A percentile compares a stretch with the other conserved stretches of the same genome.
These are phyloP conservation scores for Amphibalanus amphitrite DNA, from an alignment of 1,140 invertebrate species.

Conservation along the genomic window DNA sequence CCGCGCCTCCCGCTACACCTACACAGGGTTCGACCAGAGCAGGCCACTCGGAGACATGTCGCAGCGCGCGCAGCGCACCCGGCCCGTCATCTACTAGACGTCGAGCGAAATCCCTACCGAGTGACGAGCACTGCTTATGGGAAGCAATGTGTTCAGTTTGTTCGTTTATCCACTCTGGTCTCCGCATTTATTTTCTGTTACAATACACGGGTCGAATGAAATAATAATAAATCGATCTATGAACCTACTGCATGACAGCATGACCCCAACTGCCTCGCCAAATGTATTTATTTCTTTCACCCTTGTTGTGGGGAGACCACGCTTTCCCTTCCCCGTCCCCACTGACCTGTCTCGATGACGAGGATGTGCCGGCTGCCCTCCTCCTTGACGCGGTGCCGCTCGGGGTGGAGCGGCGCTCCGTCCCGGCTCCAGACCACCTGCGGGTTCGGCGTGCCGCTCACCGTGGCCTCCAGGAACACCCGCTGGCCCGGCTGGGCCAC, in stretches of 20 bases:
- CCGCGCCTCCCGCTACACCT: not conserved
- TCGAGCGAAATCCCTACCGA: no score
- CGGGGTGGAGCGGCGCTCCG: constrained; percentile 35
- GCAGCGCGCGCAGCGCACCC: not conserved
- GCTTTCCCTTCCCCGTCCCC: no score
- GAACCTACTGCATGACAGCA: no score
- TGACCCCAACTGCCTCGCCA: no score
- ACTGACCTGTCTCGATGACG: constrained; percentile 47
- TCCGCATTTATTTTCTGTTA: no score
- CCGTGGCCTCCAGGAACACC: constrained; percentile 81
- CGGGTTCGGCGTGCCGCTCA: constrained; percentile 84
- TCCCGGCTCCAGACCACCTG: constrained; percentile 77
- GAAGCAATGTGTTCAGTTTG: no score
- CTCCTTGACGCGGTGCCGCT: constrained; percentile 33
- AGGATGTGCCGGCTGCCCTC: constrained; percentile 46
- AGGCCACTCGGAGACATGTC: not conserved
- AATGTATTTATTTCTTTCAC: no score
- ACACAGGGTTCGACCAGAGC: not conserved
- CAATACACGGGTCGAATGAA: no score
- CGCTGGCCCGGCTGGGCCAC: constrained; percentile 71
- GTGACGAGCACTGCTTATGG: no score
- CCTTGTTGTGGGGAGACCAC: no score
- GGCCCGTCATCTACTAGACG: not conserved
- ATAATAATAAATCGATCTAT: no score
- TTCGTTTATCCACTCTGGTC: no score